These are phyloP conservation scores for Bubo blakistoni DNA, from an alignment of 2,113 vertebrate species.

Conservation along the genomic window DNA sequence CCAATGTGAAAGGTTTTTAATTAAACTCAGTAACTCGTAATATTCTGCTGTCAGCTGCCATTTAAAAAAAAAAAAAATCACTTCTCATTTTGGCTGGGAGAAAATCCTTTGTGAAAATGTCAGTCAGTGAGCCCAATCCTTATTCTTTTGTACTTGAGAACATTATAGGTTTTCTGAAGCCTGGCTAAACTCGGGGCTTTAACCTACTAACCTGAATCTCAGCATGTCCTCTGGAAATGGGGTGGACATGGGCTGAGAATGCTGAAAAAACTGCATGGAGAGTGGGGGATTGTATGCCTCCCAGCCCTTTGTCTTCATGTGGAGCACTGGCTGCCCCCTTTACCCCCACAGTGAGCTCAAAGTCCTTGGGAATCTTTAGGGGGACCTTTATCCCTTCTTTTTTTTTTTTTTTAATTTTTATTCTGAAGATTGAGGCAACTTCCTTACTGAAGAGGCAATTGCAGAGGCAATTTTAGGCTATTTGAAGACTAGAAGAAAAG, in stretches of 20 bases:
- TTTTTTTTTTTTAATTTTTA: background rate
- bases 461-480: background rate
- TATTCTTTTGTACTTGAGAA: background rate
- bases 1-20: background rate
- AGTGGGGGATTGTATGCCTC: background rate
- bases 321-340: background rate
- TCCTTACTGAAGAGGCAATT: background rate
- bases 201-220: background rate
- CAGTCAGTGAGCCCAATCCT: background rate
- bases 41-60: background rate
- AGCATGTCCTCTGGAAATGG: background rate
- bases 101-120: background rate
- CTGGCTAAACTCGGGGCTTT: background rate
- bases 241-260: background rate
- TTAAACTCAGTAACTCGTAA: background rate
- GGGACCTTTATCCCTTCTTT: rapidly evolving
- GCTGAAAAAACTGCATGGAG: background rate
- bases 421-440: background rate
- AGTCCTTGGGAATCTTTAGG: background rate
- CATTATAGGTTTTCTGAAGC: background rate
- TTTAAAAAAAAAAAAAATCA: background rate
- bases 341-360: background rate
- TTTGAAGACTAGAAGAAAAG: background rate
- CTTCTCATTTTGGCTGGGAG: background rate
- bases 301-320: background rate